A percentile compares a stretch with the other conserved stretches of the same genome.
These are phyloP conservation scores for Florisuga fusca DNA, from an alignment of 2,797 vertebrate genomes.

Conservation along the genomic window DNA sequence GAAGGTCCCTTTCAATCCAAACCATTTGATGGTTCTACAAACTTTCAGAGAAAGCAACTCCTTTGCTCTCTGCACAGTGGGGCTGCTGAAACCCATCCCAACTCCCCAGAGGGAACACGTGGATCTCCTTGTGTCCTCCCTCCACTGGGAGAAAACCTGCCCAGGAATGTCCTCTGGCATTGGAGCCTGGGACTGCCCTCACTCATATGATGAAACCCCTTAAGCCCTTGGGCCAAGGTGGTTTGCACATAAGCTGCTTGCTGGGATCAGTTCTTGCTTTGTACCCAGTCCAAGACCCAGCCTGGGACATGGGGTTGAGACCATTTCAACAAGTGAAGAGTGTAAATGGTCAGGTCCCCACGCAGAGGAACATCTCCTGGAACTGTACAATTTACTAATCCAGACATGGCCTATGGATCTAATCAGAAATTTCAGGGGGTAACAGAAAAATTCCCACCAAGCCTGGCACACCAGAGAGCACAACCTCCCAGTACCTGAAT, in stretches of 20 bases:
- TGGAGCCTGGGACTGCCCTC: background rate
- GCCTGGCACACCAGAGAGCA: background rate
- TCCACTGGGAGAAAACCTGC: background rate
- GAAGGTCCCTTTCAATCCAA: too few relatives aligned
- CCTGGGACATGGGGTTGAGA: background rate
- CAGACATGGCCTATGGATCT: background rate
- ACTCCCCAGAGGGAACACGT: background rate
- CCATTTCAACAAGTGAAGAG: background rate
- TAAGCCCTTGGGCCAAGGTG: background rate
- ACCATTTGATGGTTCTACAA: background rate
- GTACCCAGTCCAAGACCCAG: background rate
- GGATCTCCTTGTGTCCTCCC: background rate
- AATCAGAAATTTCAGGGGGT: background rate
- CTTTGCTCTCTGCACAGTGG: background rate
- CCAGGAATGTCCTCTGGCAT: background rate
- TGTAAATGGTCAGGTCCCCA: too few relatives aligned
- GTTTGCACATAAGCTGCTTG: background rate
- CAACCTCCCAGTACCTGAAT: too few relatives aligned
- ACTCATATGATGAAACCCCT: background rate
- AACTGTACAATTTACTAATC: background rate
- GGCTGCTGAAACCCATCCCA: background rate
- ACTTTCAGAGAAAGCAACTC: background rate
- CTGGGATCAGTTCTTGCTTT: background rate
- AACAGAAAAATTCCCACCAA: background rate
- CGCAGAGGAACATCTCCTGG: background rate